A percentile compares a stretch with the other conserved stretches of the same genome.
Conservation (phyloP, 1,140 invertebrate species). For the Parasteatoda tepidariorum region DNA sequence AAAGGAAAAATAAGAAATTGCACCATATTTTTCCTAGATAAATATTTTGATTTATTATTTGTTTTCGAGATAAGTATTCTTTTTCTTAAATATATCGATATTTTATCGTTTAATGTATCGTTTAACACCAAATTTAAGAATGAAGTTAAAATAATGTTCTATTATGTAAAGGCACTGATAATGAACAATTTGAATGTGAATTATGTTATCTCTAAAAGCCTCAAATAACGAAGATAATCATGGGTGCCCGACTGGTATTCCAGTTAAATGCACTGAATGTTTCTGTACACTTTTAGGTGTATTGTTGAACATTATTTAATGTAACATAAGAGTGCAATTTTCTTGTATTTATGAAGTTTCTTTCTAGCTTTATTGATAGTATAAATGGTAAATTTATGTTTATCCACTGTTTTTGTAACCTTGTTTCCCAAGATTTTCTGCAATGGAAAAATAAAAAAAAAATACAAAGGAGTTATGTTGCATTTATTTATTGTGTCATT, state of each 20-base stretch:
- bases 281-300: conserved; percentile 49
- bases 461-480: too few relatives aligned
- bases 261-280: conserved; percentile 42
- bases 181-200: conserved; percentile 31
- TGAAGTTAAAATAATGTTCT: too few relatives aligned
- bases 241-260: conserved; percentile 42
- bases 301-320: conserved; percentile 44
- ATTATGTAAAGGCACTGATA: neutral
- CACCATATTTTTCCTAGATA: too few relatives aligned
- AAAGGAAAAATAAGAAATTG: too few relatives aligned
- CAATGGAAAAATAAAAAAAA: conserved; percentile 55
- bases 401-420: conserved; percentile 49
- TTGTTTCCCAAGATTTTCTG: conserved; percentile 52
- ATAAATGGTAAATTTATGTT: conserved; percentile 37
- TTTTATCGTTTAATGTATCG: too few relatives aligned
- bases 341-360: conserved; percentile 44
- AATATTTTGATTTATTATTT: too few relatives aligned
- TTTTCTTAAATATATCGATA: too few relatives aligned
- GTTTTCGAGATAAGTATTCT: too few relatives aligned
- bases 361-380: conserved; percentile 43
- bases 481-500: too few relatives aligned
- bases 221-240: conserved; percentile 56
- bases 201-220: conserved; percentile 35
- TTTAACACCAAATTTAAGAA: too few relatives aligned
- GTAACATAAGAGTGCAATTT: conserved; percentile 56